Conservation (phyloP, 2,113 vertebrate genomes). For the Seriola quinqueradiata region DNA sequence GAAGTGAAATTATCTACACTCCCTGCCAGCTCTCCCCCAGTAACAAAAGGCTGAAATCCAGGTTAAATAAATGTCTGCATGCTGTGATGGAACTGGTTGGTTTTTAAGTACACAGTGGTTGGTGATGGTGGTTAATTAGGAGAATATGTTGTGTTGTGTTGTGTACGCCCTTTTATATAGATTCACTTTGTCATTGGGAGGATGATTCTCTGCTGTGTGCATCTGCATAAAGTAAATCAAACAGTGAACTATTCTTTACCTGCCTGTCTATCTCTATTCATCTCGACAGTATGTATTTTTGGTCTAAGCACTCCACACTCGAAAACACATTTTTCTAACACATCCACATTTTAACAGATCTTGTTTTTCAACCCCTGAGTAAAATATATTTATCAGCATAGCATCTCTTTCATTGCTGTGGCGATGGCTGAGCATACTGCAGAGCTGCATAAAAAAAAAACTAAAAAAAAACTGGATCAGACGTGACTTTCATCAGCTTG, state of each 20-base stretch:
- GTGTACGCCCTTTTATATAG: slow-evolving; percentile 21
- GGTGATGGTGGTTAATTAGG: slow-evolving; percentile 8
- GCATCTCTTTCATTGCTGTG: background rate
- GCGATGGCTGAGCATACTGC: background rate
- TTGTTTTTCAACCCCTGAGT: slow-evolving; percentile 5
- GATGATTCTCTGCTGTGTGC: slow-evolving; percentile 2
- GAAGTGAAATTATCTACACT: slow-evolving; percentile 56
- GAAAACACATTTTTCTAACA: slow-evolving; percentile 6
- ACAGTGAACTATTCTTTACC: background rate
- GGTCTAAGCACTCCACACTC: background rate
- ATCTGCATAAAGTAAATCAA: slow-evolving; percentile 16
- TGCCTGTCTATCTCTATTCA: slow-evolving; percentile 1
- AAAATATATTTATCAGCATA: background rate
- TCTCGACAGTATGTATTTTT: background rate
- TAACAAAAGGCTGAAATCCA: slow-evolving; percentile 1
- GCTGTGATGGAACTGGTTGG: slow-evolving; percentile 3
- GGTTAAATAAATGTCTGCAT: background rate
- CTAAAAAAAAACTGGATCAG: background rate
- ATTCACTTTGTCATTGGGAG: background rate
- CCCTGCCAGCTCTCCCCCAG: background rate
- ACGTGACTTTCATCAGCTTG: slow-evolving; percentile 15
- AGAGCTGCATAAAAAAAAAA: background rate
- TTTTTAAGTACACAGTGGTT: background rate
- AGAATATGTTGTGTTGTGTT: background rate
- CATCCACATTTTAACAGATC: slow-evolving; percentile 6